phyloP scores from a whole-genome alignment of 2,797 vertebrate species.

The Sciaenops ocellatus region DNA sequence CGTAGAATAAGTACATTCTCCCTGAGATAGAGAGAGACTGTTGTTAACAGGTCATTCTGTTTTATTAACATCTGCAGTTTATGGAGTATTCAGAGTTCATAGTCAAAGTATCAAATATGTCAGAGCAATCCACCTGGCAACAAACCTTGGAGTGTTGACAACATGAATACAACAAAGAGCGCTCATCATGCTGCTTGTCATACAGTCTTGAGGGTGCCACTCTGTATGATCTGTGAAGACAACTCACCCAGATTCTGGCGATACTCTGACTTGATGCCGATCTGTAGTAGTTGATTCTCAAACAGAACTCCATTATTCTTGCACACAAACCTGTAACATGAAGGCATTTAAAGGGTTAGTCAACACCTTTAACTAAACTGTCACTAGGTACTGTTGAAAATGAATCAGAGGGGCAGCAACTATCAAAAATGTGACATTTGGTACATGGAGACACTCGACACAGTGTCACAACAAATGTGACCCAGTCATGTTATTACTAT shows the following conservation, averaged over 20 bases:
- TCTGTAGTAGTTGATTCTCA: conserved; percentile 95
- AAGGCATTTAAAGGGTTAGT: conserved; percentile 3
- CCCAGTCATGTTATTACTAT: neutral
- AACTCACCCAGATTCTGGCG: conserved; percentile 93
- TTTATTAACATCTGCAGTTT: neutral
- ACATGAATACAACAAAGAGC: no score
- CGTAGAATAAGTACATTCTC: conserved; percentile 96
- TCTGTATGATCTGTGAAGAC: neutral
- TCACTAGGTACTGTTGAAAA: neutral
- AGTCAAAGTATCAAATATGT: neutral
- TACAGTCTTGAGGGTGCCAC: no score
- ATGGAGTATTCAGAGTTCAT: neutral
- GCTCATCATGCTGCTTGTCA: no score
- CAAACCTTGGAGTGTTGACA: no score
- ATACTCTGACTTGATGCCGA: conserved; percentile 95
- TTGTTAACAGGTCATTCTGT: neutral
- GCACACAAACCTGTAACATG: conserved; percentile 90
- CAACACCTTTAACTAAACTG: neutral
- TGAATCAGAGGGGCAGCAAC: no score
- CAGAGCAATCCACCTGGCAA: neutral
- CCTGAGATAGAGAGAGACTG: conserved; percentile 78
- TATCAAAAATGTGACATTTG: no score
- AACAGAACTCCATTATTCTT: conserved; percentile 96
- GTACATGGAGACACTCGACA: no score
- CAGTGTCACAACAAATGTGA: neutral